phyloP scores from a whole-genome alignment of 1,140 invertebrate species.

The Portunus trituberculatus region DNA sequence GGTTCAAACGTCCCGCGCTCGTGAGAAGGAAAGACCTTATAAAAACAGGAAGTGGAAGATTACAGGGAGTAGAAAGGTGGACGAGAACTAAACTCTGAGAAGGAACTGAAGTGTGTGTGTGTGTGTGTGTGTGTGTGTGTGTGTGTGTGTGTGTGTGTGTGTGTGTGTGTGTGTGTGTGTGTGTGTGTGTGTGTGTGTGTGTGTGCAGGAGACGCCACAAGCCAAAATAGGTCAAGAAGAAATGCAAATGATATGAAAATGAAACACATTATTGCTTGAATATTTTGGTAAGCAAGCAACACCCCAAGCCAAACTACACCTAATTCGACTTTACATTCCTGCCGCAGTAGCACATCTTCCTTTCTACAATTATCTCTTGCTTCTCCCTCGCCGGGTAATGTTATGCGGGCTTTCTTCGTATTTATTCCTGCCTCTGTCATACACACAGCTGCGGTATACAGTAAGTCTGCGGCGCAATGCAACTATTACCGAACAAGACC shows the following conservation, averaged over 20 bases:
- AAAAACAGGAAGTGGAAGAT: too few species aligned
- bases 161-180: too few species aligned
- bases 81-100: too few species aligned
- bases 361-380: background rate
- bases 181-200: too few species aligned
- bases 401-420: background rate
- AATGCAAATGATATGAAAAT: background rate
- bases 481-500: background rate
- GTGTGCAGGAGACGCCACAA: too few species aligned
- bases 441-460: too few species aligned
- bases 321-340: background rate
- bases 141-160: too few species aligned
- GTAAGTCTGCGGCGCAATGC: background rate
- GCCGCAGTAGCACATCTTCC: conserved; percentile 1
- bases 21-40: too few species aligned
- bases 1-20: too few species aligned
- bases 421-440: background rate
- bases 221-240: background rate
- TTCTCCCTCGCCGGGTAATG: background rate
- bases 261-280: background rate
- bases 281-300: conserved; percentile 7
- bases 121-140: too few species aligned
- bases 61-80: too few species aligned
- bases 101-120: too few species aligned
- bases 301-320: background rate